A percentile compares a stretch with the other conserved stretches of the same genome.
These are phyloP conservation scores for Mongoloraphidia duomilia DNA, from an alignment of 2,888 invertebrate genomes.

Conservation along the genomic window DNA sequence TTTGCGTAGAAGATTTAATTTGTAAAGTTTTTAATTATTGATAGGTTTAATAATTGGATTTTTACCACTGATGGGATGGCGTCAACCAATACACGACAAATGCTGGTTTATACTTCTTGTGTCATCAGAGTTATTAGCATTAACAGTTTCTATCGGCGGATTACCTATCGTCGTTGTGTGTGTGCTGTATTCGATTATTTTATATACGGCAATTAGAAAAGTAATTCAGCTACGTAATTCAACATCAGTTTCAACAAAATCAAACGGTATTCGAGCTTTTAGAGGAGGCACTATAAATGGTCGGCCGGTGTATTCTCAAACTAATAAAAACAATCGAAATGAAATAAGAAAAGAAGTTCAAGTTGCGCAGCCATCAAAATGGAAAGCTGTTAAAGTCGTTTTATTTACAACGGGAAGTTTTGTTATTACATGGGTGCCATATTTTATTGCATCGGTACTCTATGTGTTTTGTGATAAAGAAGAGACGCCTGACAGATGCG, in stretches of 20 bases:
- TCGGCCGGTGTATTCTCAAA: background rate
- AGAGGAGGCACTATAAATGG: conserved; percentile 15
- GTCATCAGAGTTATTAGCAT: conserved; percentile 37
- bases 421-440: conserved; percentile 47
- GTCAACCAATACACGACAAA: conserved; percentile 34
- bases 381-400: conserved; percentile 47
- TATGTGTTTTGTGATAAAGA: conserved; percentile 39
- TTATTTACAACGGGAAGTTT: conserved; percentile 45
- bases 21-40: conserved; percentile 14
- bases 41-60: conserved; percentile 42
- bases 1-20: too few relatives aligned
- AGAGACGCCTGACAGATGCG: conserved; percentile 32
- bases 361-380: conserved; percentile 35
- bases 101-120: conserved; percentile 44
- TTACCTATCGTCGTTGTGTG: conserved; percentile 33
- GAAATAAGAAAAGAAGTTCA: conserved; percentile 14
- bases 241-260: conserved; percentile 23
- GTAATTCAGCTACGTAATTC: conserved; percentile 32
- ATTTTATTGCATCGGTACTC: conserved; percentile 39
- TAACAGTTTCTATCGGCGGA: conserved; percentile 39
- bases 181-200: conserved; percentile 41
- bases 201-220: conserved; percentile 40
- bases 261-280: conserved; percentile 23
- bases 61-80: conserved; percentile 44
- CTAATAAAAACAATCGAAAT: background rate